Evolutionary conservation across 2,888 invertebrate species (phyloP).

Genomic region (Sthenelais limicola): DNA sequence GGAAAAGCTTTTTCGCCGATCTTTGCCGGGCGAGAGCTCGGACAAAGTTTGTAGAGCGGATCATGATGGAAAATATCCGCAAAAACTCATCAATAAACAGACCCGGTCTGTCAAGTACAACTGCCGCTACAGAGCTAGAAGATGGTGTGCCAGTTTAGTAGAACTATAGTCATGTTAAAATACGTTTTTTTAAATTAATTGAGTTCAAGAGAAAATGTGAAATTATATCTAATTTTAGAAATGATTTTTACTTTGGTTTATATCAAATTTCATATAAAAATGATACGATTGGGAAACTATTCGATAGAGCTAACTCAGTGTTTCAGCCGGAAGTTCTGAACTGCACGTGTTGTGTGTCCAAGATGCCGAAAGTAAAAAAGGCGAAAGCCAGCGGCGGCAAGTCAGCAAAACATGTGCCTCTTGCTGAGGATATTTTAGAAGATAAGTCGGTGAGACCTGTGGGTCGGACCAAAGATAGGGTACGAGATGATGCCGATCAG

Average conservation of each 20-base stretch:
- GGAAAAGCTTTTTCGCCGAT: constrained; percentile 2
- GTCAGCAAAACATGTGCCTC: constrained; percentile 74
- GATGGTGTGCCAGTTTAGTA: too few species aligned
- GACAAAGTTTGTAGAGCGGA: constrained; percentile 12
- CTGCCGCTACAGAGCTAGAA: too few species aligned
- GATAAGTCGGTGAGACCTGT: constrained; percentile 78
- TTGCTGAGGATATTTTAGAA: constrained; percentile 84
- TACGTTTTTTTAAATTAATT: too few species aligned
- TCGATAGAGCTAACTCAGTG: too few species aligned
- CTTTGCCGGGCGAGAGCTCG: constrained; percentile 11
- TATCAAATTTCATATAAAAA: too few species aligned
- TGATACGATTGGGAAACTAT: too few species aligned
- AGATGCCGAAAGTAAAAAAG: constrained; percentile 86
- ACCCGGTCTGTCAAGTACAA: constrained; percentile 13
- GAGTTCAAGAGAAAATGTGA: too few species aligned
- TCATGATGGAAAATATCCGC: constrained; percentile 17
- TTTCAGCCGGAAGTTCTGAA: too few species aligned
- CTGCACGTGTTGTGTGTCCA: too few species aligned
- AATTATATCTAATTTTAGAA: too few species aligned
- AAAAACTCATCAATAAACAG: not conserved
- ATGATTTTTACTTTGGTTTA: too few species aligned
- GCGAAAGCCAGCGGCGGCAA: constrained; percentile 76
- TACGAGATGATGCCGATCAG: constrained; percentile 82
- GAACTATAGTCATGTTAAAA: too few species aligned
- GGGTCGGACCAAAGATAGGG: constrained; percentile 78